phyloP scores from a whole-genome alignment of 2,888 invertebrate species.

The Polydrusus tereticollis region DNA sequence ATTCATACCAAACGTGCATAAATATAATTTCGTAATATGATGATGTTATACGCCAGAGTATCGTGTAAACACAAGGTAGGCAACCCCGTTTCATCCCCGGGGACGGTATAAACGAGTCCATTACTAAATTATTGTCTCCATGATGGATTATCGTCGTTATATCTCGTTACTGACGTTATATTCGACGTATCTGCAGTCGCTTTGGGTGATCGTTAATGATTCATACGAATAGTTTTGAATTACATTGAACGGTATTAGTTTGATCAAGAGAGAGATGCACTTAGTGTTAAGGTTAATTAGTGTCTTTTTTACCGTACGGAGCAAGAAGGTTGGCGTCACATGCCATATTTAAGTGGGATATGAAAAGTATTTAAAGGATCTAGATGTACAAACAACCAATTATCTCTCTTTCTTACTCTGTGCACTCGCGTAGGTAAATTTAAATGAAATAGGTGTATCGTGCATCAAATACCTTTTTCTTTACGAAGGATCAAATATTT shows the following conservation, averaged over 20 bases:
- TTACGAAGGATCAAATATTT: too few relatives aligned
- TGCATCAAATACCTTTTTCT: too few relatives aligned
- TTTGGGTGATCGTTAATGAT: constrained; percentile 26
- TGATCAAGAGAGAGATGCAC: too few relatives aligned
- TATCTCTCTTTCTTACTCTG: too few relatives aligned
- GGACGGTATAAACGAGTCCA: constrained; percentile 44
- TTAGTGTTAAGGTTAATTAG: too few relatives aligned
- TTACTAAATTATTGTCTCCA: constrained; percentile 48
- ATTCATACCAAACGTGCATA: constrained; percentile 7
- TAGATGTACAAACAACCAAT: too few relatives aligned
- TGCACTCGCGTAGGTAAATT: too few relatives aligned
- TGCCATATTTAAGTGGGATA: too few relatives aligned
- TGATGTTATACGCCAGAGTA: not conserved
- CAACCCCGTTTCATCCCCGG: constrained; percentile 40
- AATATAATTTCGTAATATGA: constrained; percentile 11
- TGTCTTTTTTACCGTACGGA: too few relatives aligned
- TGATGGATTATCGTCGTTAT: constrained; percentile 47
- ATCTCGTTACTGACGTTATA: constrained; percentile 40
- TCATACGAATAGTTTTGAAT: constrained; percentile 30
- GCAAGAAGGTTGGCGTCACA: too few relatives aligned
- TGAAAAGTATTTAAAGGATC: too few relatives aligned
- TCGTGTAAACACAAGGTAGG: constrained; percentile 42
- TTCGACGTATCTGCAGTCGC: constrained; percentile 32
- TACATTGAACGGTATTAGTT: not conserved
- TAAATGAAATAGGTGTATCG: too few relatives aligned